Evolutionary conservation across 2,797 vertebrate species (phyloP), one percentile per base, ranked within the genome.

Genomic region (Chaetophractus vellerosus): DNA sequence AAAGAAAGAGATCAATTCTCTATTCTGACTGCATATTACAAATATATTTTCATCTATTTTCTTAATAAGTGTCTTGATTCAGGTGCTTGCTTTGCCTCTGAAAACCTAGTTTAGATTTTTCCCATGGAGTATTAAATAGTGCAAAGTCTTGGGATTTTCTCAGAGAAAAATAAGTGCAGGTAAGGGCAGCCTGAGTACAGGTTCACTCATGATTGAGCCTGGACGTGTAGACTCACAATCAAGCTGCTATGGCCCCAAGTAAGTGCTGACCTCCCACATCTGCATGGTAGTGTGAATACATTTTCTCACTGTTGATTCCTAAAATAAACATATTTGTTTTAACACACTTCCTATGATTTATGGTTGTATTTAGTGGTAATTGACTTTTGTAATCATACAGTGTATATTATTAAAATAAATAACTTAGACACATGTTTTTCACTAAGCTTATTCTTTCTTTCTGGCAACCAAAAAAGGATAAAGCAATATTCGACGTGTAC

Each of bases 21-120:
- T 82, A 36, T 38, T 61, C 16, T 26, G 11, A 5, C 14, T 45
- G 38, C 38, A 33, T 59, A 23, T 72, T 21, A 33, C 15, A 80
- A 75, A 63, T 16, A 48, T 45, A 15, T 48, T 83, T 72, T 33
- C 18, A 41, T 57, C 33, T 92, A 50, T 74, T 82, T 88, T 71
- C 59, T 82, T 94, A 79, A 74, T 24, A 10, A 61, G 28, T 87
- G 5, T 45, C 91, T 94, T 95, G 45, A 76, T 93, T 63, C 19
- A 87, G 33, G 74, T 68, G 12, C 26, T 88, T 81, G 41, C 9
- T 88, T 93, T 94, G 23, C 63, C 7, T 94, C 78, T 78, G 83
- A 90, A 74, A 88, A 0, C 28, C 18, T 55, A 26, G 21, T 64
- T 96, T 87, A 68, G 10, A 59, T 94, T 81, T 95, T 55, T 95